Evolutionary conservation across 2,797 vertebrate species (phyloP).

Genomic region (Mycteria americana): DNA sequence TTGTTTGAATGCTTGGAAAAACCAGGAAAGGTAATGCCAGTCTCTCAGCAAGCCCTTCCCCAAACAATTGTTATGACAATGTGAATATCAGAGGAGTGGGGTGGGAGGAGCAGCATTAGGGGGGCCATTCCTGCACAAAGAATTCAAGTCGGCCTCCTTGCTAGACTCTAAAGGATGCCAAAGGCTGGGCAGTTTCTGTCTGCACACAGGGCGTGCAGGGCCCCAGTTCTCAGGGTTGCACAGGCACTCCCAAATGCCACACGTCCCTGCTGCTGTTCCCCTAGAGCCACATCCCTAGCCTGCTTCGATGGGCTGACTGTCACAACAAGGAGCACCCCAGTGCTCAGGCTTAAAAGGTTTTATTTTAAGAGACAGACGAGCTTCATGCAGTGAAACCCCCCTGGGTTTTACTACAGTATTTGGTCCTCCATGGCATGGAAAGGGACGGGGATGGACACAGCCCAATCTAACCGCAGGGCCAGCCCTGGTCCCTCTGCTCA

Average conservation of each 20-base stretch:
- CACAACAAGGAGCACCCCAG: not conserved
- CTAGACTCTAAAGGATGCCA: not conserved
- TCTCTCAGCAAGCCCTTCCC: not conserved
- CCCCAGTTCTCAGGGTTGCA: not conserved
- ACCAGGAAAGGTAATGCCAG: not conserved
- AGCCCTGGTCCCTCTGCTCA: not conserved
- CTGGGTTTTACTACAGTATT: not conserved
- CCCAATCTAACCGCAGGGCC: not conserved
- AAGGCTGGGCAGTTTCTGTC: not conserved
- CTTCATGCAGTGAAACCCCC: not conserved
- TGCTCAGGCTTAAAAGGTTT: not conserved
- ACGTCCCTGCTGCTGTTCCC: not conserved
- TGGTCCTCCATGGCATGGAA: not conserved
- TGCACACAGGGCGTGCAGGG: not conserved
- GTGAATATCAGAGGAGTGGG: not conserved
- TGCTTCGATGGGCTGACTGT: not conserved
- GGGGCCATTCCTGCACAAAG: not conserved
- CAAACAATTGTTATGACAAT: not conserved
- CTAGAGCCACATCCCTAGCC: not conserved
- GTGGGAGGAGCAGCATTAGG: not conserved
- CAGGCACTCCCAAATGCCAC: not conserved
- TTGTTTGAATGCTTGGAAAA: not conserved
- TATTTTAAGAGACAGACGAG: not conserved
- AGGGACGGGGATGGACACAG: not conserved
- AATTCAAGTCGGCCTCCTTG: not conserved